Evolutionary conservation across 92 coral and sea anemone species (phyloP).

Genomic region (Nematostella vectensis): DNA sequence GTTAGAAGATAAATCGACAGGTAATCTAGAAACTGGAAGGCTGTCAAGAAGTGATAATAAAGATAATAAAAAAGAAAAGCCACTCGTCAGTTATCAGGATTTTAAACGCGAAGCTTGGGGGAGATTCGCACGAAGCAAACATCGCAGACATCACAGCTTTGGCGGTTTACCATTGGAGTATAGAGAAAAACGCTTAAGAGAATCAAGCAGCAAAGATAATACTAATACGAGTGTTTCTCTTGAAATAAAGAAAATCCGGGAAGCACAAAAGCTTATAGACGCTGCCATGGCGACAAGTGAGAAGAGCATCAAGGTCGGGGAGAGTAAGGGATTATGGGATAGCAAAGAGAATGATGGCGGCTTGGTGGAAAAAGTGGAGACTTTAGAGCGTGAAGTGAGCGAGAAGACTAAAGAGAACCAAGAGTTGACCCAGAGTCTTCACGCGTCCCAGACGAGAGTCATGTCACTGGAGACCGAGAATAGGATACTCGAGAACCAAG

Average conservation of each 20-base stretch:
- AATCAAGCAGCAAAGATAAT: background rate
- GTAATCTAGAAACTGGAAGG: no score
- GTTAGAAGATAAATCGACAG: no score
- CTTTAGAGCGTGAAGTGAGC: conserved; percentile 31
- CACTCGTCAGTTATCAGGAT: no score
- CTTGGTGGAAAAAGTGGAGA: conserved; percentile 36
- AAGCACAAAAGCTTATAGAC: background rate
- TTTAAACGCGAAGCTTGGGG: no score
- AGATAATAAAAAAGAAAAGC: no score
- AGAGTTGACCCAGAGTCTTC: conserved; percentile 22
- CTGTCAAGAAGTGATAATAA: no score
- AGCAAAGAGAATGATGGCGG: conserved; percentile 46
- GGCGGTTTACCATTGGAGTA: background rate
- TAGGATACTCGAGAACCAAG: conserved; percentile 56
- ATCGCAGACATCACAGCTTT: background rate
- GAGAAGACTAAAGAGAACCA: conserved; percentile 37
- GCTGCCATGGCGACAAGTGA: conserved; percentile 14
- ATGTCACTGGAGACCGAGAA: conserved; percentile 55
- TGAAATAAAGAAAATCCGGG: background rate
- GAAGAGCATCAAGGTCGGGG: conserved; percentile 7
- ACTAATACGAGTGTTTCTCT: background rate
- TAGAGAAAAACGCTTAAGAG: background rate
- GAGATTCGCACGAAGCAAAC: no score
- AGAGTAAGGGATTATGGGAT: conserved; percentile 28
- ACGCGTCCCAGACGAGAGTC: conserved; percentile 31